Percentiles rank a stretch among this genome's conserved stretches.
Conservation (phyloP, 2,888 invertebrate species). For the Polymixis lichenea region DNA sequence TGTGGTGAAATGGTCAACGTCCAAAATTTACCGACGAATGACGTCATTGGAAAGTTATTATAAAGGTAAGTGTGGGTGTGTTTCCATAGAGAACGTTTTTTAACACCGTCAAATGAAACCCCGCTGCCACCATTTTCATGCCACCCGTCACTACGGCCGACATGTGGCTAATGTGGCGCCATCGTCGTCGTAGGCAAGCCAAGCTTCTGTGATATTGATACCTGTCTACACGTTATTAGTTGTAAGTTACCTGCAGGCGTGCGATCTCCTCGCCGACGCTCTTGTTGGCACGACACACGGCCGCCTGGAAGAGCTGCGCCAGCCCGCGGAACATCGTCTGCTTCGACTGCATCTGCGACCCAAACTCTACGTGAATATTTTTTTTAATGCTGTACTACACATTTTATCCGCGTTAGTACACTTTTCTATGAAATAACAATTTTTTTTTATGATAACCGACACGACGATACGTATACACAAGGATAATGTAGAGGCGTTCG, state of each 20-base stretch:
- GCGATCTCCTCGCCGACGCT: constrained; percentile 97
- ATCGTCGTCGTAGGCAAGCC: background rate
- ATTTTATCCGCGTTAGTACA: too few species aligned
- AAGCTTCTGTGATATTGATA: background rate
- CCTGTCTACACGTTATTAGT: background rate
- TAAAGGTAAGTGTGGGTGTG: background rate
- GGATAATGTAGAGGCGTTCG: too few species aligned
- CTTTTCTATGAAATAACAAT: too few species aligned
- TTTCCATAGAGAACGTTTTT: background rate
- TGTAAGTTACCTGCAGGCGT: constrained; percentile 92
- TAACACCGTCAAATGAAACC: background rate
- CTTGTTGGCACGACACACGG: constrained; percentile 94
- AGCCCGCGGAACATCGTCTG: constrained; percentile 97
- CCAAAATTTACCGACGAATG: background rate
- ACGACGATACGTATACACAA: too few species aligned
- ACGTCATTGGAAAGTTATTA: background rate
- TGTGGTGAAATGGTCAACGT: too few species aligned
- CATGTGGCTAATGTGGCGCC: background rate
- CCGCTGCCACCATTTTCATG: background rate
- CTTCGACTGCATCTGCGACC: constrained; percentile 94
- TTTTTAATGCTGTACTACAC: too few species aligned
- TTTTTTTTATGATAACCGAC: too few species aligned
- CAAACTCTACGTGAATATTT: background rate
- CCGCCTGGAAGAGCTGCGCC: constrained; percentile 96
- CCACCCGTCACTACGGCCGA: background rate